Conservation (phyloP, 2,113 vertebrate genomes). For the Macaca mulatta region DNA sequence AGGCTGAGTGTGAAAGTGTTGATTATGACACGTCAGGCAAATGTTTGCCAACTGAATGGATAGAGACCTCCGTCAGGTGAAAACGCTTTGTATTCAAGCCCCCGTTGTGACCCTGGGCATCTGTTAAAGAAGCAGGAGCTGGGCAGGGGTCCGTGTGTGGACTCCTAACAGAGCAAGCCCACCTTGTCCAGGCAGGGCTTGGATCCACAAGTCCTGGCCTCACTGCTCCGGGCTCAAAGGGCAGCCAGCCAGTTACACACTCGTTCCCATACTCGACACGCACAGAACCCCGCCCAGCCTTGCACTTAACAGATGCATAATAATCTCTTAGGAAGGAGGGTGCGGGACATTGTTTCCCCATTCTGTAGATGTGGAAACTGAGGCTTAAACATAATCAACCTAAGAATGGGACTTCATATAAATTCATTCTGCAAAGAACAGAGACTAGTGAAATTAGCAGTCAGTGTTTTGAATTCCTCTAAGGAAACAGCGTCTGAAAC, state of each 20-base stretch:
- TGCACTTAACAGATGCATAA: accelerated
- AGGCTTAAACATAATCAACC: background rate
- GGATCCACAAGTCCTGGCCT: background rate
- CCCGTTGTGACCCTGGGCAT: background rate
- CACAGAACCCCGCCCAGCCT: background rate
- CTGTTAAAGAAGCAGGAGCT: background rate
- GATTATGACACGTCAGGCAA: too few species aligned
- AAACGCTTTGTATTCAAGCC: background rate
- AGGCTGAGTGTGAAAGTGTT: accelerated
- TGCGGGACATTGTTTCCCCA: accelerated
- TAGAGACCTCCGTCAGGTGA: background rate
- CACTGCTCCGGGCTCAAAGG: background rate
- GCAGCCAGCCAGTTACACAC: too few species aligned
- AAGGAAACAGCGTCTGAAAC: background rate
- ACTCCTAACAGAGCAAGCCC: background rate
- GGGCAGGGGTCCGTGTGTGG: background rate
- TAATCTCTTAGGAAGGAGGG: background rate
- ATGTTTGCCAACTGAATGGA: background rate
- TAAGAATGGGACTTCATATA: accelerated
- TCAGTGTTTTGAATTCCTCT: background rate
- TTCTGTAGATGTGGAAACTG: background rate
- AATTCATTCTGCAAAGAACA: background rate
- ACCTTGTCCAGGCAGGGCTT: background rate
- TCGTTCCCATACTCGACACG: accelerated
- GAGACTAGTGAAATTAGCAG: background rate